Base-by-base conservation (phyloP, 1,140 invertebrate genomes). In the Nasonia giraulti region DNA sequence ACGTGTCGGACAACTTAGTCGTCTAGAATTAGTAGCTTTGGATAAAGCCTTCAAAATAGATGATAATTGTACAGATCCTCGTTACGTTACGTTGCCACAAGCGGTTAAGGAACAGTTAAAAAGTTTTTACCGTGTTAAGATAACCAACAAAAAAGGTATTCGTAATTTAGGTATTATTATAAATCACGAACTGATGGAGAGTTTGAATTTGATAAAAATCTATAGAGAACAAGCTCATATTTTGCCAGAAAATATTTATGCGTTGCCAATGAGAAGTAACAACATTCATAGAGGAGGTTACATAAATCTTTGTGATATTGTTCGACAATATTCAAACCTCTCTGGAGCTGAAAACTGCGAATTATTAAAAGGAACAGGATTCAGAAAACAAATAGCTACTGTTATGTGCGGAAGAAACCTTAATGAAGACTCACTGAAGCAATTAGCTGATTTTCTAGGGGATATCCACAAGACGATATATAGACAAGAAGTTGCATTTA, bases 371-470 rank as follows among this genome's bases (percentile, higher is more conserved):
- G 73, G 73, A 37, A 75, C 73, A 7, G 14, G 14, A 14, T n/a
- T 75, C 14, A 37, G 37, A 44, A 37, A n/a, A 75, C 73, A 75
- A 20, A 37, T 75, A 7, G 73, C 73, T 75, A 40, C 73, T 40
- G 14, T 40, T 17, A 75, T 75, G 73, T 75, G 20, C 14, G 73
- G 73, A 12, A 20, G 17, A n/a, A n/a, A 17, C 10, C 11, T 75
- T 4, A 31, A 75, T 75, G 73, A 75, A 40, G 14, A 14, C 4
- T 20, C 12, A 20, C 14, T 75, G 12, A 44, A 75, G 37, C 73
- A 75, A n/a, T n/a, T 75, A 40, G 73, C 73, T 40, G 14, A 75
- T 27, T 75, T 75, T 44, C 37, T 75, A 20, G 73, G 73, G 11
- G 73, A 75, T n/a, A 75, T 75, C 37, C 73, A 75, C 17, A 75